Base-by-base conservation (phyloP, 1,140 invertebrate genomes). In the Hyphantria cunea region DNA sequence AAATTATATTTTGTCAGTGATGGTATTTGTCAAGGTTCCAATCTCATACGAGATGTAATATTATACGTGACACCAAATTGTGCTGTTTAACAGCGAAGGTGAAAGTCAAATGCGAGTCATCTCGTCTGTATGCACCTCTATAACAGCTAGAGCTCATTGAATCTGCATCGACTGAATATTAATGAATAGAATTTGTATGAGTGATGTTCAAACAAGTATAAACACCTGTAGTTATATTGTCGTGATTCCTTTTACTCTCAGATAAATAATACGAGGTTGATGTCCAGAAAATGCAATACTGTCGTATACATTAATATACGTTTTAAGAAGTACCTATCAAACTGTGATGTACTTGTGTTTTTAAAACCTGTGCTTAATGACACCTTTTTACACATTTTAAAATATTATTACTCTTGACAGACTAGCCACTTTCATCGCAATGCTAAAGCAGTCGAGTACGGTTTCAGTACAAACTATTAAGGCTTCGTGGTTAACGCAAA, bases 401-500 rank as follows among this genome's bases (percentile, higher is more conserved):
- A 5, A 25, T 25, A 25, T 25, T 25, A n/a, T n/a, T n/a, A n/a
- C n/a, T n/a, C n/a, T 25, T 25, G 17, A 25, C 2, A 25, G 1
- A 25, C 44, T 41, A 56, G 42, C 53, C 13, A 15, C 53, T 56
- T 13, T 31, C n/a, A 3, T 25, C 17, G 45, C 41, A 56, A 47
- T 47, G 41, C 53, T 47, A 47, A 47, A 45, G n/a, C n/a, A 31
- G 45, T 47, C 53, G 54, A 44, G 51, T 59, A 54, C 12, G 55
- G 50, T 37, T 60, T 49, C 51, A 34, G 10, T 13, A 12, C 45
- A 15, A 60, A 53, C 58, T 68, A 55, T 60, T 68, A 67, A 53
- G 72, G 66, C 62, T 75, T 75, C 69, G 69, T 48, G 66, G 64
- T 69, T 75, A 69, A 49, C 39, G n/a, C 49, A 58, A 49, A 58